Evolutionary conservation across 2,797 vertebrate species (phyloP).

Genomic region (Enteromius trimaculatus): DNA sequence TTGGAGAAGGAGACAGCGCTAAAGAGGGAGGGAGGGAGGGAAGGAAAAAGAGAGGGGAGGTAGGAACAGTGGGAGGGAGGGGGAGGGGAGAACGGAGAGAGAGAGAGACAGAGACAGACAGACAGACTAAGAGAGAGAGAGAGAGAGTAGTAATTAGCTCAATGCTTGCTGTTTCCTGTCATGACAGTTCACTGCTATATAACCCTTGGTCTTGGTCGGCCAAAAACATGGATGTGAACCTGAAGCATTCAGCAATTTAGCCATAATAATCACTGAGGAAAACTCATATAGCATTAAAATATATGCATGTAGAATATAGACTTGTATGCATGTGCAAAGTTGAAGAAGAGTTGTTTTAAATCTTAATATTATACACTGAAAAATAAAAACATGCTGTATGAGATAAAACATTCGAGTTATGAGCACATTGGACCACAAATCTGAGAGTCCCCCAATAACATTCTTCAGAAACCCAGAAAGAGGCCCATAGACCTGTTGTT

Average conservation of each 20-base stretch:
- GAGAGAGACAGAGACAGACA: constrained; percentile 31
- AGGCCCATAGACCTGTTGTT: constrained; percentile 78
- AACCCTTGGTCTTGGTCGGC: constrained; percentile 47
- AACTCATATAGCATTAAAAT: not conserved
- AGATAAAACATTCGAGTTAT: not conserved
- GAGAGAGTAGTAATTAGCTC: constrained; percentile 55
- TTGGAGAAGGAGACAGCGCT: constrained; percentile 62
- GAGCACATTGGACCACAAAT: constrained; percentile 7
- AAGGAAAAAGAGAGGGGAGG: constrained; percentile 46
- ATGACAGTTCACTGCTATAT: constrained; percentile 50
- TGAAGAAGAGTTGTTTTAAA: not conserved
- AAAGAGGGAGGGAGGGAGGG: constrained; percentile 61
- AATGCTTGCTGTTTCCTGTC: constrained; percentile 62
- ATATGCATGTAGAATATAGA: not conserved
- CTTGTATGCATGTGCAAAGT: not conserved
- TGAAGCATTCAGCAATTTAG: constrained; percentile 1
- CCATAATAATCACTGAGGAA: not conserved
- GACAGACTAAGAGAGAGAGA: constrained; percentile 25
- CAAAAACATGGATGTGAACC: constrained; percentile 27
- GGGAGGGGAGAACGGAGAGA: constrained; percentile 15
- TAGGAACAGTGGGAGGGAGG: constrained; percentile 32
- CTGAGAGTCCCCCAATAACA: constrained; percentile 68
- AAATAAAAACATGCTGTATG: not conserved
- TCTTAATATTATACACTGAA: not conserved
- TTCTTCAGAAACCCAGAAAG: constrained; percentile 72